These are phyloP conservation scores for Holcopasites calliopsidis DNA, from an alignment of 1,140 invertebrate species.

Conservation along the genomic window DNA sequence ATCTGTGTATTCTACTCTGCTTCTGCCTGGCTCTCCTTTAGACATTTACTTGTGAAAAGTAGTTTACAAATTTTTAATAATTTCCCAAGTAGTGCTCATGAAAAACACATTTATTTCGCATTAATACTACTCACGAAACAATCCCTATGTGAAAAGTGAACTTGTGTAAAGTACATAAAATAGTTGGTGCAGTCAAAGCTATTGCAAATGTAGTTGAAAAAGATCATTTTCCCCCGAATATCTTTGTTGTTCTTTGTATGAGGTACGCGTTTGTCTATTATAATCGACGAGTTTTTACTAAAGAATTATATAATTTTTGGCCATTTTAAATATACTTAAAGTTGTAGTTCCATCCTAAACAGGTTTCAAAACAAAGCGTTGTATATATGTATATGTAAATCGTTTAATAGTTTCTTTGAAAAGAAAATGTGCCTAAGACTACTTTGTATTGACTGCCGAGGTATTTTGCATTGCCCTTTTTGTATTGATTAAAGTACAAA, in stretches of 20 bases:
- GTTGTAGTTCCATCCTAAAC: neutral
- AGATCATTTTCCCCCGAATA: no score
- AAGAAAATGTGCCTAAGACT: constrained; percentile 77
- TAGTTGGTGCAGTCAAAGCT: neutral
- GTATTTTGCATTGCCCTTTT: constrained; percentile 63
- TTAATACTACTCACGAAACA: neutral
- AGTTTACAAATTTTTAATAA: constrained; percentile 41
- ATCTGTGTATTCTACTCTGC: constrained; percentile 74
- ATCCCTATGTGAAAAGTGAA: neutral
- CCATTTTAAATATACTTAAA: neutral
- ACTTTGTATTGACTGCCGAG: constrained; percentile 81
- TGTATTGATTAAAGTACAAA: neutral
- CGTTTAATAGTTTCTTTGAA: neutral
- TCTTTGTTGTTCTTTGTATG: no score
- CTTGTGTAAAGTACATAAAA: neutral
- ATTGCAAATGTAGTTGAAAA: neutral
- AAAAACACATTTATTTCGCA: constrained; percentile 13
- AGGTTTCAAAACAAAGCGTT: no score
- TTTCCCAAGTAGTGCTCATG: neutral
- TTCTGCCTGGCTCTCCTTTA: constrained; percentile 73
- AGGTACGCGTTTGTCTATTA: neutral
- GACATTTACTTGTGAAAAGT: constrained; percentile 66
- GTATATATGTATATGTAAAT: constrained; percentile 5
- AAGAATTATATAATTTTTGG: neutral
- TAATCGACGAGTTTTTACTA: neutral